Percentiles rank a stretch among this genome's conserved stretches.
These are phyloP conservation scores for Schizothorax lantsangensis DNA, from an alignment of 2,797 vertebrate species.

Conservation along the genomic window DNA sequence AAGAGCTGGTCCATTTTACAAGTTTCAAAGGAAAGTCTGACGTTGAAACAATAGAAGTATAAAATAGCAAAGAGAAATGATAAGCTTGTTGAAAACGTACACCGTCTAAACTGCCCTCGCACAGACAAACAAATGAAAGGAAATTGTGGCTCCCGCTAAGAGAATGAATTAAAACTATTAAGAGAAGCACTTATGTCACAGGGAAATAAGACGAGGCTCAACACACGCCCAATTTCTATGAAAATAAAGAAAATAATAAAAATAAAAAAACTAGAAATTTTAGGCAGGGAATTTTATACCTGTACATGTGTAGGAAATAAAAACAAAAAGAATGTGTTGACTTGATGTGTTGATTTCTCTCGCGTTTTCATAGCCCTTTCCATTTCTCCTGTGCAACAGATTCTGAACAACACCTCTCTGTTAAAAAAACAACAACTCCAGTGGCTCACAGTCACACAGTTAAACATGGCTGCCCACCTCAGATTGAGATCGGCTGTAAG, in stretches of 20 bases:
- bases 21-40: constrained; percentile 57
- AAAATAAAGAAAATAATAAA: constrained; percentile 19
- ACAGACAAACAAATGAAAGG: constrained; percentile 29
- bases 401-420: constrained; percentile 16
- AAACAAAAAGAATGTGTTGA: constrained; percentile 35
- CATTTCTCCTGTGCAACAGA: constrained; percentile 28
- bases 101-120: constrained; percentile 20
- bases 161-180: constrained; percentile 46
- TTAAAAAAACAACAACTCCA: constrained; percentile 25
- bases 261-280: constrained; percentile 25
- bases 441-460: constrained; percentile 41
- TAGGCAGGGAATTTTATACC: constrained; percentile 30
- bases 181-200: constrained; percentile 18
- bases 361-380: constrained; percentile 47
- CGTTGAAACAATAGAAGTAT: constrained; percentile 53
- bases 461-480: constrained; percentile 39
- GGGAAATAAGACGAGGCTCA: constrained; percentile 10
- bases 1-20: constrained; percentile 67
- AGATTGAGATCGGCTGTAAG: constrained; percentile 29
- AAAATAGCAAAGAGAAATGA: constrained; percentile 55
- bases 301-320: constrained; percentile 47
- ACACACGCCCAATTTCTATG: neutral
- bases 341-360: constrained; percentile 22
- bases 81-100: constrained; percentile 11
- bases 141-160: constrained; percentile 32